Evolutionary conservation across 1,140 invertebrate genomes (phyloP).

Genomic region (Caenorhabditis inopinata): DNA sequence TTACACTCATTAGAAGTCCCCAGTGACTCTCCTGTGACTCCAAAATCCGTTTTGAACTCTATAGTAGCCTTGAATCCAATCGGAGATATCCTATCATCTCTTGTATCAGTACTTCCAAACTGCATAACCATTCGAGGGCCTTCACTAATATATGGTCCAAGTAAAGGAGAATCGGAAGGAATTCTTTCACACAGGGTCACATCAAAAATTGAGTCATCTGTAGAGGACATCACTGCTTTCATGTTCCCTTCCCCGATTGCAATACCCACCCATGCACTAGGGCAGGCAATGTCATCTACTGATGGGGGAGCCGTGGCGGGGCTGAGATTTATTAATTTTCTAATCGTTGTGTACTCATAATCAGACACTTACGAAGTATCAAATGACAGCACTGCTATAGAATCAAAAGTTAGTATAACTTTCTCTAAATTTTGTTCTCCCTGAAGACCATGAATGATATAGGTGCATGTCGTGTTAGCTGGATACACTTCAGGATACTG

Average conservation of each 20-base stretch:
- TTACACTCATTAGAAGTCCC: conserved; percentile 61
- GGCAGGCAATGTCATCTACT: conserved; percentile 36
- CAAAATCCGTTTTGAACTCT: conserved; percentile 66
- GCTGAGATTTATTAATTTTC: neutral
- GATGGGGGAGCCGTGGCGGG: neutral
- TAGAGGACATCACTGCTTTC: conserved; percentile 58
- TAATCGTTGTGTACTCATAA: neutral
- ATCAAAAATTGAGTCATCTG: conserved; percentile 61
- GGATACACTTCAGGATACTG: conserved; percentile 63
- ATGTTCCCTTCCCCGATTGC: conserved; percentile 54
- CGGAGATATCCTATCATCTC: conserved; percentile 39
- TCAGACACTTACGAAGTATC: conserved; percentile 26
- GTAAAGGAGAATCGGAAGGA: conserved; percentile 36
- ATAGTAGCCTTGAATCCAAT: conserved; percentile 58
- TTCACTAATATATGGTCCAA: conserved; percentile 51
- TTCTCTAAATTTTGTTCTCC: conserved; percentile 66
- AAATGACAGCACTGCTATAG: conserved; percentile 52
- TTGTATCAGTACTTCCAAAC: conserved; percentile 52
- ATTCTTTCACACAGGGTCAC: conserved; percentile 57
- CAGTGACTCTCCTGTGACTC: conserved; percentile 60
- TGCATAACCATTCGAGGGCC: conserved; percentile 64
- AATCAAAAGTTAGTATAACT: conserved; percentile 60
- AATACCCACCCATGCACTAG: conserved; percentile 59
- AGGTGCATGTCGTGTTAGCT: conserved; percentile 64
- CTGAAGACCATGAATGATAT: conserved; percentile 64